Evolutionary conservation across 2,888 invertebrate genomes (phyloP).

Genomic region (Zonitis immaculata): DNA sequence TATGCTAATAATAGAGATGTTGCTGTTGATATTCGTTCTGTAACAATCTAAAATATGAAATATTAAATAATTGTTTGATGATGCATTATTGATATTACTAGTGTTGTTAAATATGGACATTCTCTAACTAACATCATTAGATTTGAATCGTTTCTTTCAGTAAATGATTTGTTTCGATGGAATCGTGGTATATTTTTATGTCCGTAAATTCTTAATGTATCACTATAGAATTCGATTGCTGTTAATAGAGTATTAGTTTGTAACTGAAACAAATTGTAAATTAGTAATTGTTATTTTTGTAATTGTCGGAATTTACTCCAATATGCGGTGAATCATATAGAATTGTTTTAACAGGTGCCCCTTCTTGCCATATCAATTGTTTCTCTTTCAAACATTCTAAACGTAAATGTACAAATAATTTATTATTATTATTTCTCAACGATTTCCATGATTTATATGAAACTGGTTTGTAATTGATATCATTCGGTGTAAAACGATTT

Average conservation of each 20-base stretch:
- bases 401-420: slow-evolving; percentile 64
- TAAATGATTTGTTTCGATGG: slow-evolving; percentile 62
- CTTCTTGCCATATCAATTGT: slow-evolving; percentile 62
- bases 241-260: slow-evolving; percentile 52
- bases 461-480: slow-evolving; percentile 52
- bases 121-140: slow-evolving; percentile 62
- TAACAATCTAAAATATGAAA: slow-evolving; percentile 64
- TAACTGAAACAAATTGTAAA: slow-evolving; percentile 42
- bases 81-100: slow-evolving; percentile 54
- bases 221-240: slow-evolving; percentile 58
- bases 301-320: slow-evolving; percentile 45
- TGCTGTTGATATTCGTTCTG: slow-evolving; percentile 73
- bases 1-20: slow-evolving; percentile 68
- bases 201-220: slow-evolving; percentile 62
- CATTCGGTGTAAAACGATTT: slow-evolving; percentile 62
- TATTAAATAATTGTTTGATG: no score
- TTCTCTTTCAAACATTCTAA: slow-evolving; percentile 57
- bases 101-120: slow-evolving; percentile 62
- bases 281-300: neutral
- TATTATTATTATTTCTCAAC: slow-evolving; percentile 55
- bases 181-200: slow-evolving; percentile 65
- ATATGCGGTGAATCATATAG: slow-evolving; percentile 61
- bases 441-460: slow-evolving; percentile 49
- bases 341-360: slow-evolving; percentile 64
- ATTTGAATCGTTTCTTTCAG: slow-evolving; percentile 64